phyloP scores from a whole-genome alignment of 2,888 invertebrate genomes.

The Thyatira batis region DNA sequence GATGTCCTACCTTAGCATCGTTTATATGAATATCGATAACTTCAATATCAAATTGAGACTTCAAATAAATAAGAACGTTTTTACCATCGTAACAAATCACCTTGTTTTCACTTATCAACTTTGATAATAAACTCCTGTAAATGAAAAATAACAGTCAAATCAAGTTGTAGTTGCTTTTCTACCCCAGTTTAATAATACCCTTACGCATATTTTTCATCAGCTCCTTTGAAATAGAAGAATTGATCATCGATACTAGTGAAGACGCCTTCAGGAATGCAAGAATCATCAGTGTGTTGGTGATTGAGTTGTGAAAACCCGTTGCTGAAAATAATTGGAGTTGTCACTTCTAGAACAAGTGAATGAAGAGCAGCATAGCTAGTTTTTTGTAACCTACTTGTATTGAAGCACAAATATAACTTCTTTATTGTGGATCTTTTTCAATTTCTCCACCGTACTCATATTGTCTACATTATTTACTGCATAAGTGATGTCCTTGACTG shows the following conservation, averaged over 20 bases:
- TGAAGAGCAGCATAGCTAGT: background rate
- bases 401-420: constrained; percentile 42
- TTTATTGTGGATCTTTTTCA: constrained; percentile 13
- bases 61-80: constrained; percentile 53
- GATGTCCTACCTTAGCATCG: constrained; percentile 58
- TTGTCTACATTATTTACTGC: constrained; percentile 37
- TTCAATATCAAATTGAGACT: constrained; percentile 41
- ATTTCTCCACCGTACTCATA: constrained; percentile 22
- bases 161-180: too few species aligned
- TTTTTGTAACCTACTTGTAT: constrained; percentile 40
- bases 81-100: constrained; percentile 69
- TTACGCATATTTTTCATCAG: constrained; percentile 7
- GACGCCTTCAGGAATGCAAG: constrained; percentile 54
- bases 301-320: constrained; percentile 70
- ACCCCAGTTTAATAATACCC: background rate
- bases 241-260: constrained; percentile 43
- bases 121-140: constrained; percentile 41
- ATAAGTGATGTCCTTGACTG: constrained; percentile 49
- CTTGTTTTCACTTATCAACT: constrained; percentile 40
- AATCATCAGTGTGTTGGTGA: constrained; percentile 50
- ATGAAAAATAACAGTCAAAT: background rate
- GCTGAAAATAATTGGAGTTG: constrained; percentile 35
- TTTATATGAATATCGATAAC: constrained; percentile 35
- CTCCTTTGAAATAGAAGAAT: constrained; percentile 48
- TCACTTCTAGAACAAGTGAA: too few species aligned